These are phyloP conservation scores for Epinephelus malabaricus DNA, from an alignment of 2,797 vertebrate genomes.

Conservation along the genomic window DNA sequence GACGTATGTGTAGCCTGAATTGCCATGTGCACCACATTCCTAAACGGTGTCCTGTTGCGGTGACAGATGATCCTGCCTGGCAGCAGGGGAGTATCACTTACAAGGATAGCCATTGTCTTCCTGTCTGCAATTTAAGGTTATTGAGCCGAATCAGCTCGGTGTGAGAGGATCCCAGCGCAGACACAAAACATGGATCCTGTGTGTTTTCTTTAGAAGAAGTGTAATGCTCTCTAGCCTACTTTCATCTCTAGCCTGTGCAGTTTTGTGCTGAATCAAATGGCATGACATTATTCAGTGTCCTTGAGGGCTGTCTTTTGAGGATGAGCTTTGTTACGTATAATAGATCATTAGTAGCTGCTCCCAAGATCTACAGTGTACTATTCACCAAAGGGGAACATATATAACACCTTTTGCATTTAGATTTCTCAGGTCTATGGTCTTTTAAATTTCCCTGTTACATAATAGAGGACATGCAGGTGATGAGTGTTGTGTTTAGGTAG, in stretches of 20 bases:
- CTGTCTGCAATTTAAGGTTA: conserved; percentile 72
- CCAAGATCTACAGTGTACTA: not conserved
- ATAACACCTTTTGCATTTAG: not conserved
- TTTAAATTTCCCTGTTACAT: conserved; percentile 21
- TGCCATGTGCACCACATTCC: conserved; percentile 74
- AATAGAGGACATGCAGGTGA: conserved; percentile 27
- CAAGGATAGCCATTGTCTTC: conserved; percentile 70
- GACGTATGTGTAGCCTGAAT: conserved; percentile 58
- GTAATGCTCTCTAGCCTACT: conserved; percentile 13
- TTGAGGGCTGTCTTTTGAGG: conserved; percentile 46
- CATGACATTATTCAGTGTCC: conserved; percentile 44
- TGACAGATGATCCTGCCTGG: conserved; percentile 70
- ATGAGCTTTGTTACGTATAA: conserved; percentile 19
- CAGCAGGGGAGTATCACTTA: conserved; percentile 66
- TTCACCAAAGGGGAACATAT: not conserved
- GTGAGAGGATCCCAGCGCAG: conserved; percentile 44
- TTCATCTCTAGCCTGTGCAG: conserved; percentile 11
- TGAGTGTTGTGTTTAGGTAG: conserved; percentile 26
- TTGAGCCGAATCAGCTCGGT: conserved; percentile 58
- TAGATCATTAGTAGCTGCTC: conserved; percentile 7
- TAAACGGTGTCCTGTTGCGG: conserved; percentile 74
- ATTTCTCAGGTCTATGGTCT: conserved; percentile 3
- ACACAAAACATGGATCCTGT: conserved; percentile 58
- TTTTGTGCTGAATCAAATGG: conserved; percentile 28
- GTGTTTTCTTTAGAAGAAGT: conserved; percentile 43